phyloP scores from a whole-genome alignment of 2,888 invertebrate genomes.

The Aleiodes testaceus region DNA sequence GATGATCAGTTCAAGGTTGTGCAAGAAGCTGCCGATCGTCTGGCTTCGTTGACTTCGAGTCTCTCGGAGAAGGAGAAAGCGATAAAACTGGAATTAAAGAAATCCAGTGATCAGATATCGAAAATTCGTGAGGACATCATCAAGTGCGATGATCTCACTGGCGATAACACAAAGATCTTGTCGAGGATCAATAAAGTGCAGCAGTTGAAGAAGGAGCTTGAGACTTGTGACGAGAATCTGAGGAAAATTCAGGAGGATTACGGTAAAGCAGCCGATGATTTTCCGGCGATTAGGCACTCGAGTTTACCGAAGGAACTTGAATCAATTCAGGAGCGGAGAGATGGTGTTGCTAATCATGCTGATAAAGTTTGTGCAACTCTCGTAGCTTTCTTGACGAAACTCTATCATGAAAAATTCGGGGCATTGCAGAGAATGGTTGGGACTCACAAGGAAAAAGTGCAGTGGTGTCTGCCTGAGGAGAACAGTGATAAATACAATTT shows the following conservation, averaged over 20 bases:
- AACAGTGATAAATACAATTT: constrained; percentile 93
- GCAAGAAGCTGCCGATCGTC: constrained; percentile 81
- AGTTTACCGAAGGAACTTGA: constrained; percentile 87
- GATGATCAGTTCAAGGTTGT: constrained; percentile 86
- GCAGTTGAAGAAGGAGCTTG: constrained; percentile 82
- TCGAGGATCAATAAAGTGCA: constrained; percentile 85
- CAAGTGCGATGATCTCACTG: constrained; percentile 91
- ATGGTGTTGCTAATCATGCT: constrained; percentile 84
- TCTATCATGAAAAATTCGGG: constrained; percentile 88
- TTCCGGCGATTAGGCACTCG: constrained; percentile 86
- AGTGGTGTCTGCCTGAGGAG: constrained; percentile 93
- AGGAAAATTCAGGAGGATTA: constrained; percentile 81
- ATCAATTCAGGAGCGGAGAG: constrained; percentile 87
- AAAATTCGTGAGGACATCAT: constrained; percentile 88
- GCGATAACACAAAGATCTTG: constrained; percentile 88
- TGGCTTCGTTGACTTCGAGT: constrained; percentile 83
- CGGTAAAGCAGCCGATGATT: constrained; percentile 81
- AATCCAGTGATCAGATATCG: constrained; percentile 80
- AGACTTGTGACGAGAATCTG: constrained; percentile 80
- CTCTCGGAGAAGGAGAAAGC: constrained; percentile 84
- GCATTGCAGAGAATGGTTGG: constrained; percentile 87
- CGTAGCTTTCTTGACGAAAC: constrained; percentile 87
- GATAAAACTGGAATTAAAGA: constrained; percentile 83
- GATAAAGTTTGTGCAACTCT: constrained; percentile 85
- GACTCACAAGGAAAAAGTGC: constrained; percentile 89